These are phyloP conservation scores for Idaea straminata DNA, from an alignment of 2,888 invertebrate species.

Conservation along the genomic window DNA sequence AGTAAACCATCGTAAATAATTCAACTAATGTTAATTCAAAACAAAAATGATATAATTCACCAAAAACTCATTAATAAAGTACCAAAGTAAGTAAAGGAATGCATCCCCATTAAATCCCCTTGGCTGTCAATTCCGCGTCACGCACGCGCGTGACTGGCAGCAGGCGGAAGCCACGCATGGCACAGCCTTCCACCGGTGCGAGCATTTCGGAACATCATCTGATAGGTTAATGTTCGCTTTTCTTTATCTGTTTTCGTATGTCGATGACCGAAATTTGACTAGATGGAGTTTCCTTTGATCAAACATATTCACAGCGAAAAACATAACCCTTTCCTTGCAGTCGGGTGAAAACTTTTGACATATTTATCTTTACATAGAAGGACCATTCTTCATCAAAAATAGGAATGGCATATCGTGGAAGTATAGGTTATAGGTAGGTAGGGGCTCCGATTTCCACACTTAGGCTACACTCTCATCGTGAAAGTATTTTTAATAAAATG, in stretches of 20 bases:
- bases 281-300: too few relatives aligned
- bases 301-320: too few relatives aligned
- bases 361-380: too few relatives aligned
- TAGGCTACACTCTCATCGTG: too few relatives aligned
- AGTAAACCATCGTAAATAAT: background rate
- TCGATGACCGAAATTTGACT: background rate
- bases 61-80: constrained; percentile 11
- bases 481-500: too few relatives aligned
- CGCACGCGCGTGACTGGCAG: constrained; percentile 35
- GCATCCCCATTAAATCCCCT: constrained; percentile 32
- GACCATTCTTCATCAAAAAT: too few relatives aligned
- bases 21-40: background rate
- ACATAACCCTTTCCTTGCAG: too few relatives aligned
- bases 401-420: too few relatives aligned
- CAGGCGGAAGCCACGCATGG: constrained; percentile 41
- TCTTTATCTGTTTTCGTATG: background rate
- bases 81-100: constrained; percentile 1
- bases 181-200: constrained; percentile 37
- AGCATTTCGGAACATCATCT: background rate
- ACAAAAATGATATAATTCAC: background rate
- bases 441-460: too few relatives aligned
- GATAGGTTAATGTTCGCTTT: background rate
- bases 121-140: constrained; percentile 41
- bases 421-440: too few relatives aligned
- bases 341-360: too few relatives aligned